Evolutionary conservation across 2,888 invertebrate species (phyloP), one percentile per base, ranked within the genome.

Genomic region (Heteromyza rotundicornis): DNA sequence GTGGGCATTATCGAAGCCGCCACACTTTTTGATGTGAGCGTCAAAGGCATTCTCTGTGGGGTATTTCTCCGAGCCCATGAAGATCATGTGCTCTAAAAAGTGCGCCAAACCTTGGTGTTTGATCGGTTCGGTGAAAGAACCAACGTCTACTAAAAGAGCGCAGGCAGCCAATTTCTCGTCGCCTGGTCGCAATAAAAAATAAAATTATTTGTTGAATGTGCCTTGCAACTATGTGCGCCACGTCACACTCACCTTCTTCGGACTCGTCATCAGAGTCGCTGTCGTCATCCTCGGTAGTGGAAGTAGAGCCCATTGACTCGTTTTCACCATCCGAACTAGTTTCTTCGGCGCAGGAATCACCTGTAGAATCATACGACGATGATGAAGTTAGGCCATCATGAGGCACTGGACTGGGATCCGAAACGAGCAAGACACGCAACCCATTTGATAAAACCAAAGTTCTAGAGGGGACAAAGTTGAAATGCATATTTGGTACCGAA

Each of bases 1-100:
- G 32, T 89, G 89, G 1, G 95, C 96, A 80, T 96, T 96, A 77
- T 91, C 90, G 8, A 89, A 89, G 2, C 96, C 96, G 2, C 95
- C 95, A 78, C 90, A 89, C 86, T 90, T 92, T 85, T 89, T 89
- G 22, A 94, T 87, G 70, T 90, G 93, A 1, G 90, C 85, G 83
- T 94, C 93, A 75, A 94, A 92, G 68, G 90, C 90, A 80, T 94
- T 94, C 84, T 96, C 95, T 77, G 88, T 86, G 92, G 94, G 94
- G 80, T 90, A 96, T 78, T 94, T 95, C 75, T 91, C 87, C 69
- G 94, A 95, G 32, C 96, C 96, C 95, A 96, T 96, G 77, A 95
- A 96, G 20, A 96, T 83, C 95, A 96, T 94, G 80, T 94, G 94
- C 74, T 94, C 94, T 2, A 94, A 85, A 79, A 94, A 94, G 80